These are phyloP conservation scores for Tachyglossus aculeatus DNA, from an alignment of 2,797 vertebrate genomes.

Conservation along the genomic window DNA sequence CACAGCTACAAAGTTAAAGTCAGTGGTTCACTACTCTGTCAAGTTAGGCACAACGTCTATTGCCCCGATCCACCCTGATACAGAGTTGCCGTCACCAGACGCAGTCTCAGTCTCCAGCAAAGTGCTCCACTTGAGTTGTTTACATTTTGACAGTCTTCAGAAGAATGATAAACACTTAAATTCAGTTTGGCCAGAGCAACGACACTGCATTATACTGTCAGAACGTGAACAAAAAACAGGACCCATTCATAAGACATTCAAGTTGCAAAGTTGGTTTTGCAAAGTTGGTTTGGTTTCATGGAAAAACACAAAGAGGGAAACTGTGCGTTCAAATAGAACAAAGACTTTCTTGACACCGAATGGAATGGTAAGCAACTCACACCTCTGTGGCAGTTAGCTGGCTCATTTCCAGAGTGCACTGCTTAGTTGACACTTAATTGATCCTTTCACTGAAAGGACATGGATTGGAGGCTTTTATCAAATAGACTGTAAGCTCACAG, in stretches of 20 bases:
- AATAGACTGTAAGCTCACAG: no score
- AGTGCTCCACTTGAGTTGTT: conserved; percentile 22
- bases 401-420: no score
- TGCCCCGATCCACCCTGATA: no score
- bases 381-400: no score
- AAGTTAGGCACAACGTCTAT: no score
- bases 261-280: conserved; percentile 43
- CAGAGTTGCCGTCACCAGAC: no score
- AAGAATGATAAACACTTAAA: conserved; percentile 59
- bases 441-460: no score
- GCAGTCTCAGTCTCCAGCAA: conserved; percentile 7
- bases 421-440: no score
- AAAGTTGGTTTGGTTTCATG: conserved; percentile 31
- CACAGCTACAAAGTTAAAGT: no score
- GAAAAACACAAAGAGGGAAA: conserved; percentile 2
- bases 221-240: background rate
- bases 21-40: no score
- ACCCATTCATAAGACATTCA: conserved; percentile 52
- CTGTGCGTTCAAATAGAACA: background rate
- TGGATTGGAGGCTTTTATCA: no score
- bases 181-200: conserved; percentile 48
- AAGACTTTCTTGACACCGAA: background rate
- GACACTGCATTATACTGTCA: conserved; percentile 41
- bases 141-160: conserved; percentile 35
- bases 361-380: background rate